Base-by-base conservation (phyloP, 2,797 vertebrate species). In the Cygnus olor region DNA sequence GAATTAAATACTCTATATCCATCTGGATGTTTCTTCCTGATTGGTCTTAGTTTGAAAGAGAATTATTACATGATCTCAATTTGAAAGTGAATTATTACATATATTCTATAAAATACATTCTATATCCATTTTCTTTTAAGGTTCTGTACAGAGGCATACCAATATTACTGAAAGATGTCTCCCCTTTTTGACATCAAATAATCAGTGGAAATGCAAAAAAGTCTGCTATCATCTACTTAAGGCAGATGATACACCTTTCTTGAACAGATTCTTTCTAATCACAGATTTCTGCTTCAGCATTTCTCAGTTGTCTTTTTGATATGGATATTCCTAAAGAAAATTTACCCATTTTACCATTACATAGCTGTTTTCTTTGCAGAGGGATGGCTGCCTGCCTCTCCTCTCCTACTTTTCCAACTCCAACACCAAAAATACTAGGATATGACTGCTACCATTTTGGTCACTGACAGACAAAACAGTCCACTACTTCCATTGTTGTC, bases 131-230 rank as follows among this genome's bases (percentile, higher is more conserved):
- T 54, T 38, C 85, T 90, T 82, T 88, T 51, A 88, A 66, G 53
- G 36, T 92, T 80, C 58, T 87, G 24, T 85, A 74, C 28, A 70
- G 77, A 88, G 61, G 68, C 57, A 85, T 88, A 49, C 7, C 42
- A 88, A 28, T 88, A 90, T 95, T 91, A 88, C 28, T 42, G 40
- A 88, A 90, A 81, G 66, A 85, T 85, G 36, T 70, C 53, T 93
- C 63, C 72, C 17, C 38, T 80, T 83, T 89, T 78, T 82, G 42
- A 86, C 58, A 88, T 89, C 10, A 79, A 91, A 81, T 69, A 82
- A 89, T 65, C 30, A 65, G 40, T 80, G 69, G 42, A 86, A 95
- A 93, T 86, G 40, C 68, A 79, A 88, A 85, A 88, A 85, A 49
- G 36, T 30, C 24, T 83, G 54, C 49, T 54, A 72, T 76, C 34